Evolutionary conservation across 2,113 vertebrate species (phyloP), one percentile per base, ranked within the genome.

Genomic region (Microtus oregoni): DNA sequence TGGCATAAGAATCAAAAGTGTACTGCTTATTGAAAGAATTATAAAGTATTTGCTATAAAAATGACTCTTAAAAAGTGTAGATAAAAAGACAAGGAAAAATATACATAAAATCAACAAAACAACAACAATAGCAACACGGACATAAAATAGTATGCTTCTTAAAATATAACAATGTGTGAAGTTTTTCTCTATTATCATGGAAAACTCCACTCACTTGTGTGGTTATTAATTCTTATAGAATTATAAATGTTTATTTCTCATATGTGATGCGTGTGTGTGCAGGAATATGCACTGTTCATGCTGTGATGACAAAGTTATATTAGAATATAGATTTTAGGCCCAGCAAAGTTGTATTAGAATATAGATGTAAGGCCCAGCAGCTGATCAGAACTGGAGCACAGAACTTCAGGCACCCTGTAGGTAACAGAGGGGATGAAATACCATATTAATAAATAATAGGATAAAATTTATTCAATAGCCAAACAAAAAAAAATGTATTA

Each of bases 61-160:
- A 24, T 26, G 95, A 63, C 68, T 70, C 85, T 92, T 68, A 79
- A 94, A 92, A 86, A 58, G 0, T 52, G 90, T 92, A 79, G 79
- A 81, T 50, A 22, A 94, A 89, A 94, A 89, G 19, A 24, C 1
- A 94, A 90, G 12, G 63, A 67, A 91, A 96, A 41, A 5, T 75
- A 50, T 44, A 89, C 38, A 86, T 86, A 75, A 63, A 95, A 24
- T 63, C 73, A 24, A 0, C 58, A 87, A 95, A 94, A 72, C 1
- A 73, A 2, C 73, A 12, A 41, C 55, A 58, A 58, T 20, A 19
- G 17, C 52, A 55, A 55, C 11, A 38, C 3, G 1, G 19, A 58
- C 35, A 38, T 24, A 26, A 1, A 26, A 22, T 35, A 32, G 12
- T 58, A 88, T 47, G 5, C 58, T 94, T 93, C 58, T 76, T 88